Percentiles rank a stretch among this genome's conserved stretches.
Conservation (phyloP, 2,113 vertebrate species). For the Percina caprodes region DNA sequence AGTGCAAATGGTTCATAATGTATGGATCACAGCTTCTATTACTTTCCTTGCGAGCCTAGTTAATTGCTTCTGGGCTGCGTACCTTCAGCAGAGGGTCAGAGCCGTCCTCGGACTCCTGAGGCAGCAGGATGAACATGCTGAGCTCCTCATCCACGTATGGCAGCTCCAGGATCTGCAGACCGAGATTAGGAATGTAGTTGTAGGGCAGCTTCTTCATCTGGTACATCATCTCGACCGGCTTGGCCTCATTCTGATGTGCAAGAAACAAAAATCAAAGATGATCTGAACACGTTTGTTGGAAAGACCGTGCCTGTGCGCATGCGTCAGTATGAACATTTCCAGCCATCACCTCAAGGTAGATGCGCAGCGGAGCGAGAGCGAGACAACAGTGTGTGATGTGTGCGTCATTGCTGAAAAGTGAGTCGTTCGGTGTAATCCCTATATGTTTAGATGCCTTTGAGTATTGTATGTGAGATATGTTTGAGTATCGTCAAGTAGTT, state of each 20-base stretch:
- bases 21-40: neutral
- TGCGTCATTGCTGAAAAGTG: no score
- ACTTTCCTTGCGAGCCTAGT: neutral
- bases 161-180: constrained; percentile 88
- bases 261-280: neutral
- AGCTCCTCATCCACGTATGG: constrained; percentile 87
- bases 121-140: constrained; percentile 93
- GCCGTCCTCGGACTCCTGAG: constrained; percentile 82
- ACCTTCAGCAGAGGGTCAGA: constrained; percentile 88
- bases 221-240: constrained; percentile 92
- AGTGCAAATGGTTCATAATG: neutral
- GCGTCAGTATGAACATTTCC: no score
- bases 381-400: no score
- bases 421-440: no score
- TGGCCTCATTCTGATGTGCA: constrained; percentile 84
- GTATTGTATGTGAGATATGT: no score
- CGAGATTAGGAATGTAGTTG: constrained; percentile 83
- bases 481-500: no score
- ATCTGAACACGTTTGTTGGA: neutral
- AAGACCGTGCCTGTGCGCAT: no score
- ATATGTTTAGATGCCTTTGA: no score
- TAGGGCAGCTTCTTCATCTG: constrained; percentile 85
- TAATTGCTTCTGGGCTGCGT: neutral
- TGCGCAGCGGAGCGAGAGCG: no score
- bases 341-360: no score